Conservation (phyloP, 2,113 vertebrate species). For the Sorex fumeus region DNA sequence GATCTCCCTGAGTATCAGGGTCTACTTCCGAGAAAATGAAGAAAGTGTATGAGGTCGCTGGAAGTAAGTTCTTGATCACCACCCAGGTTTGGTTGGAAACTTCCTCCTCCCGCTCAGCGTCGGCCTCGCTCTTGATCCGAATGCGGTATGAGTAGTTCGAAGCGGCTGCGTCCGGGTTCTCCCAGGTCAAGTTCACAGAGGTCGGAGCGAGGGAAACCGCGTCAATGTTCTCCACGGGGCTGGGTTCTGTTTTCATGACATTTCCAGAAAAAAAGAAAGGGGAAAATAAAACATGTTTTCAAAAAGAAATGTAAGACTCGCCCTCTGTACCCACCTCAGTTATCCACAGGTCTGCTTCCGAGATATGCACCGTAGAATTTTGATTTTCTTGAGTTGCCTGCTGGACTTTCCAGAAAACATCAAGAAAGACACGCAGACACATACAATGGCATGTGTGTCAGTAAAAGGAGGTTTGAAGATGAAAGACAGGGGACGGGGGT, state of each 20-base stretch:
- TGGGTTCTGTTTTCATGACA: slow-evolving; percentile 20
- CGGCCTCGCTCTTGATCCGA: accelerated
- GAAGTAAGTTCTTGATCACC: not conserved
- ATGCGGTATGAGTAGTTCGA: accelerated
- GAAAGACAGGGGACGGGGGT: not conserved
- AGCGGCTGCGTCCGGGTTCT: accelerated
- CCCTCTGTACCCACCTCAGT: no score
- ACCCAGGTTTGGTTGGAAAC: accelerated
- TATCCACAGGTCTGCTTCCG: no score
- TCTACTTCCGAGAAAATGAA: not conserved
- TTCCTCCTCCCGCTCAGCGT: accelerated
- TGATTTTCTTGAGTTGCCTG: no score
- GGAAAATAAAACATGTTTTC: not conserved
- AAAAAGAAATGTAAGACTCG: not conserved
- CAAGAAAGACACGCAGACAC: not conserved
- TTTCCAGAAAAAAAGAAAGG: slow-evolving; percentile 14
- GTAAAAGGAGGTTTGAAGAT: not conserved
- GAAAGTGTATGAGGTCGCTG: not conserved
- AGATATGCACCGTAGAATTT: no score
- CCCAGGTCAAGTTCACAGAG: not conserved
- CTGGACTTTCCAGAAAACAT: no score
- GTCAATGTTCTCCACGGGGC: not conserved
- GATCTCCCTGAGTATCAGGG: accelerated
- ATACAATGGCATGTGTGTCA: not conserved
- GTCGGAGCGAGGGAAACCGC: not conserved